Evolutionary conservation across 2,113 vertebrate species (phyloP).

Genomic region (Chaenocephalus aceratus): DNA sequence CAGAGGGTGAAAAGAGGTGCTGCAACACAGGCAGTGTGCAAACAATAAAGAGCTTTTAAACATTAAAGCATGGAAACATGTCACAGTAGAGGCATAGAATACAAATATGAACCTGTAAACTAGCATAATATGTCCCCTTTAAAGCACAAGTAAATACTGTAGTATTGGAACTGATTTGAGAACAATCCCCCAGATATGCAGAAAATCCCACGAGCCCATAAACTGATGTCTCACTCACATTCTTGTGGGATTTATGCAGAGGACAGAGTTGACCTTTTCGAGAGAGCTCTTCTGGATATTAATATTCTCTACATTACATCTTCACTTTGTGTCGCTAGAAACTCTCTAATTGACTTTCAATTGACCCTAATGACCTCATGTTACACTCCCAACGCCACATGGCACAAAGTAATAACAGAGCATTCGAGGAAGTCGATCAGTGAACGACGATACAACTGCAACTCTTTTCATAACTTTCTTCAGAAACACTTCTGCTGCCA

Average conservation of each 20-base stretch:
- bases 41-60: no score
- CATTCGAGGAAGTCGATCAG: constrained; percentile 1
- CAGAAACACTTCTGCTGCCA: not conserved
- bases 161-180: not conserved
- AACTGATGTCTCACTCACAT: not conserved
- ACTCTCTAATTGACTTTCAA: not conserved
- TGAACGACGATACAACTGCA: constrained; percentile 9
- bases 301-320: constrained; percentile 36
- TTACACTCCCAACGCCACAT: not conserved
- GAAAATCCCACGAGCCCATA: constrained; percentile 11
- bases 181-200: not conserved
- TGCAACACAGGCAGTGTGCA: no score
- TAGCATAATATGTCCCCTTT: no score
- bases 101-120: no score
- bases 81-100: no score
- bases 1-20: no score
- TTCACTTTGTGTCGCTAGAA: constrained; percentile 16
- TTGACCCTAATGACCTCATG: not conserved
- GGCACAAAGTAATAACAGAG: not conserved
- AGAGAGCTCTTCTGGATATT: constrained; percentile 29
- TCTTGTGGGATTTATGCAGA: constrained; percentile 46
- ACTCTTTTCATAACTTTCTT: not conserved
- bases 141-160: not conserved
- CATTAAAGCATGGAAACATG: no score
- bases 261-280: constrained; percentile 49